Evolutionary conservation across 2,888 invertebrate species (phyloP).

Genomic region (Lasioglossum zephyrum): DNA sequence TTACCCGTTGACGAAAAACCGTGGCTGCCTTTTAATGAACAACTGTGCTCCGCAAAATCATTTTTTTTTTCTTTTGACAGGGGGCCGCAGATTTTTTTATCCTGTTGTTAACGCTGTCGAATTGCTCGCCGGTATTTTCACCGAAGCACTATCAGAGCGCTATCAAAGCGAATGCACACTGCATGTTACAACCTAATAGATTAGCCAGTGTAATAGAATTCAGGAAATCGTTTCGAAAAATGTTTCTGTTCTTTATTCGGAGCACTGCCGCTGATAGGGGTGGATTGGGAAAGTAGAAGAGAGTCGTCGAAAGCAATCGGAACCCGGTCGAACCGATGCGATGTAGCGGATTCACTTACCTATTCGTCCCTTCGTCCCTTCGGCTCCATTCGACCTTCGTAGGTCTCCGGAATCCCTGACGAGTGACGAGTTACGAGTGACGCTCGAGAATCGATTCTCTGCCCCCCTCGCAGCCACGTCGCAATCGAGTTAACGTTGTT

Average conservation of each 20-base stretch:
- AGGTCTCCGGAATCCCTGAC: conserved; percentile 59
- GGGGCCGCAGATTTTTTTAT: neutral
- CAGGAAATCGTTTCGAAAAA: neutral
- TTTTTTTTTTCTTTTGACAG: neutral
- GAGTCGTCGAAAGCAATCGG: conserved; percentile 78
- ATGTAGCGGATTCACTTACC: conserved; percentile 80
- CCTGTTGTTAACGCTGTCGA: neutral
- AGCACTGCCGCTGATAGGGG: neutral
- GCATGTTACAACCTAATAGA: neutral
- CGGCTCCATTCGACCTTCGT: conserved; percentile 27
- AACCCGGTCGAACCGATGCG: conserved; percentile 77
- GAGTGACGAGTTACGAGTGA: conserved; percentile 68
- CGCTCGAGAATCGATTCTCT: conserved; percentile 61
- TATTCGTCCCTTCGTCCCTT: conserved; percentile 66
- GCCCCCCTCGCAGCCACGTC: neutral
- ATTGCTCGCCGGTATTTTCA: neutral
- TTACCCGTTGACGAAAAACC: neutral
- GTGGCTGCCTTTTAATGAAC: neutral
- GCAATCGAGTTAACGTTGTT: conserved; percentile 55
- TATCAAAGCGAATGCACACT: neutral
- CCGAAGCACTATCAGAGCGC: neutral
- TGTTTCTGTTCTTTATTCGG: neutral
- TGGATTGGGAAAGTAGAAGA: conserved; percentile 65
- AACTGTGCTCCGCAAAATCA: neutral
- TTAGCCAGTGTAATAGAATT: neutral